A percentile compares a stretch with the other conserved stretches of the same genome.
Evolutionary conservation across 2,113 vertebrate species (phyloP).

Genomic region (Trematocara unimaculatum): DNA sequence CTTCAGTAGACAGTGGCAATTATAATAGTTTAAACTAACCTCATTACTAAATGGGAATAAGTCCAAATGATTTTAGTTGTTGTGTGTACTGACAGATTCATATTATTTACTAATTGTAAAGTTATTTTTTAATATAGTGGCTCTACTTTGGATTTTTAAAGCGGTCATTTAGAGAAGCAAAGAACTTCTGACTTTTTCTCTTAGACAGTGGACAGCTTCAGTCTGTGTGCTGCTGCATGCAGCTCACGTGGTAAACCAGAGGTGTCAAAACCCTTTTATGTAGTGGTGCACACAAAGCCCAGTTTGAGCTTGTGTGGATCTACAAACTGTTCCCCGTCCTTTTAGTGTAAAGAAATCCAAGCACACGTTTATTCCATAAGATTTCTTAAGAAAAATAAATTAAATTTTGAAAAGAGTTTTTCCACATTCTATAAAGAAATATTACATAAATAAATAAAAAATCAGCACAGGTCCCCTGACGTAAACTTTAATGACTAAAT

Average conservation of each 20-base stretch:
- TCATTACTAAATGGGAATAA: not conserved
- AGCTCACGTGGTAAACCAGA: not conserved
- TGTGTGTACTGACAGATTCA: not conserved
- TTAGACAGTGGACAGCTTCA: not conserved
- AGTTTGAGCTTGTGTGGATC: not conserved
- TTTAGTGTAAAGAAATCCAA: not conserved
- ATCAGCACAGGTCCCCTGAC: not conserved
- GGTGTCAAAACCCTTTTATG: not conserved
- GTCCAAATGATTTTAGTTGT: not conserved
- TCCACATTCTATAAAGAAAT: not conserved
- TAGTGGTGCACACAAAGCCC: not conserved
- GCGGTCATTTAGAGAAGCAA: accelerated
- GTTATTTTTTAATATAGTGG: not conserved
- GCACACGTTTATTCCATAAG: not conserved
- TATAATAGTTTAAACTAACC: not conserved
- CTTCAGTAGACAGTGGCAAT: not conserved
- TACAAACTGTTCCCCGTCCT: not conserved
- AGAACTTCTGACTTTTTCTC: not conserved
- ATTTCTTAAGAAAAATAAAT: not conserved
- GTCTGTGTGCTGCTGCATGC: not conserved
- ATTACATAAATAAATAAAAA: not conserved
- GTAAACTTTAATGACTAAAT: not conserved
- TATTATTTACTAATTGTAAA: not conserved
- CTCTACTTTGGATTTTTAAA: not conserved
- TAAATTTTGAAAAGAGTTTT: not conserved